Base-by-base conservation (phyloP, 2,797 vertebrate genomes). In the Mastacembelus armatus region DNA sequence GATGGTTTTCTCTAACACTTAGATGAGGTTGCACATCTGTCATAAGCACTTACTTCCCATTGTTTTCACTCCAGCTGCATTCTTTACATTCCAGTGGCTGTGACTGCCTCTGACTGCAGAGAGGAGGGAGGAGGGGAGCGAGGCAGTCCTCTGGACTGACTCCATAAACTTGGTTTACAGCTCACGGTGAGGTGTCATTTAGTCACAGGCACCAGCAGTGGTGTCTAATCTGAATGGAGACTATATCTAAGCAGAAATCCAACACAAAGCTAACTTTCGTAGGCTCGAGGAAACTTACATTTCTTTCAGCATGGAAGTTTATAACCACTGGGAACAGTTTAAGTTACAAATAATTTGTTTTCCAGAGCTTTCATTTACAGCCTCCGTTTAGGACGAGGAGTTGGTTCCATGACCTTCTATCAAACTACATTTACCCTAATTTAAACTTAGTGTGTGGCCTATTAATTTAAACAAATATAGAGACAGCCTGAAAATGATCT, bases 21-120 rank as follows among this genome's bases (percentile, higher is more conserved):
- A 57, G 70, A 89, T 68, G 82, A 87, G 77, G 77, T 44, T 75
- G 68, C 75, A 72, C 81, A 85, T 88, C 84, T 83, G 89, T 89
- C 87, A 84, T 27, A 42, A 62, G 60, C 4, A 2, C 67, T 69
- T 44, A 61, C 66, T 71, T 67, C 55, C 65, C 79, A 74, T 72
- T 88, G 84, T 82, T 86, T 84, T 76, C 65, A 72, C 80, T 83
- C 57, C 59, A 48, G 80, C 68, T 74, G 71, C 74, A 81, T 85
- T 83, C 83, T 81, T 83, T 48, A 69, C 85, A 88, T 90, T 87
- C 85, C 78, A 69, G 72, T 21, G 71, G 59, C 68, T 50, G 81
- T 74, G 77, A 77, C 80, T 87, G 79, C 80, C 80, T 85, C 59
- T 61, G 48, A 85, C 63, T 80, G 48, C 50, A 11, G 24, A 36